Percentiles rank a stretch among this genome's conserved stretches.
Evolutionary conservation across 2,113 vertebrate genomes (phyloP).

Genomic region (Mixornis gularis): DNA sequence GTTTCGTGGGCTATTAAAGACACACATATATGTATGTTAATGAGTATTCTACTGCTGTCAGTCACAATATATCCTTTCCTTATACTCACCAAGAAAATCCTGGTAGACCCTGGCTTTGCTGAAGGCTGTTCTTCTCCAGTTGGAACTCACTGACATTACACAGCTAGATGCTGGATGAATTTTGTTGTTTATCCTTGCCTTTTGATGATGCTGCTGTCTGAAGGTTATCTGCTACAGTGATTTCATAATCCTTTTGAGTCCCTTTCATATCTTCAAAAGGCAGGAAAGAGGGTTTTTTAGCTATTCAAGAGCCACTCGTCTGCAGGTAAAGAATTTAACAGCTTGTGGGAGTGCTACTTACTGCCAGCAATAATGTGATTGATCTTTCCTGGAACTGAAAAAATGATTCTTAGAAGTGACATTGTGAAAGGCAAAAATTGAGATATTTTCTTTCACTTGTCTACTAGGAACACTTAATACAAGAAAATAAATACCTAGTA

Average conservation of each 20-base stretch:
- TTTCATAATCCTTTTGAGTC: slow-evolving; percentile 12
- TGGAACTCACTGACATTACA: not conserved
- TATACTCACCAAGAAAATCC: not conserved
- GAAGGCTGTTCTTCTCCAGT: not conserved
- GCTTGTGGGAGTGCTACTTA: slow-evolving; percentile 18
- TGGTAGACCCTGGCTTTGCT: not conserved
- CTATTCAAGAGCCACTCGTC: not conserved
- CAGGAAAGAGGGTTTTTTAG: slow-evolving; percentile 1
- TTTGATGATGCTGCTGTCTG: not conserved
- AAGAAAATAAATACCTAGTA: not conserved
- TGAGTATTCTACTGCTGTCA: not conserved
- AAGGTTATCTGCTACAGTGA: not conserved
- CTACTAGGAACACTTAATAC: not conserved
- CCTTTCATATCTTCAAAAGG: slow-evolving; percentile 5
- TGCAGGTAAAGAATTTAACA: slow-evolving; percentile 56
- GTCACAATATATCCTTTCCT: not conserved
- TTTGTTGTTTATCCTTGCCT: not conserved
- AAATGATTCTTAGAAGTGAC: slow-evolving; percentile 6
- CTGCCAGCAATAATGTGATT: slow-evolving; percentile 13
- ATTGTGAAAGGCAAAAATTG: not conserved
- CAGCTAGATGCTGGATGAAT: not conserved
- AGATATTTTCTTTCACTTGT: not conserved
- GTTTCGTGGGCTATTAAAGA: not conserved
- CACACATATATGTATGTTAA: too few species aligned
- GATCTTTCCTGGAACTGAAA: slow-evolving; percentile 33